Evolutionary conservation across 1,140 invertebrate genomes (phyloP).

Genomic region (Drosophila prosaltans): DNA sequence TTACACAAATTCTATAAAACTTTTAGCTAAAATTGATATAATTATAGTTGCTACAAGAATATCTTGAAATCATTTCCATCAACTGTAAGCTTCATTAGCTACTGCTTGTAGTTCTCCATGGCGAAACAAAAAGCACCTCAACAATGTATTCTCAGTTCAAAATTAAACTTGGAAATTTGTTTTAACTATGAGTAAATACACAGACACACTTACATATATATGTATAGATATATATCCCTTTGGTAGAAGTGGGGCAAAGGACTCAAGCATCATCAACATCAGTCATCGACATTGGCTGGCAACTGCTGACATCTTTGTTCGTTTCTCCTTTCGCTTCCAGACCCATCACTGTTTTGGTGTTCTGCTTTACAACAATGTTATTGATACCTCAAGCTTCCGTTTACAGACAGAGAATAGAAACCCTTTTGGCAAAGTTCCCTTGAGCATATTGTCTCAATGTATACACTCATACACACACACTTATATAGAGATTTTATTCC

Average conservation of each 20-base stretch:
- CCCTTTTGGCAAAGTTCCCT: slow-evolving; percentile 67
- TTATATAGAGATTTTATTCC: slow-evolving; percentile 44
- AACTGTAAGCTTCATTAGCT: slow-evolving; percentile 15
- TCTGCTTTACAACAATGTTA: slow-evolving; percentile 63
- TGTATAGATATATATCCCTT: background rate
- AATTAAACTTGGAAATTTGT: slow-evolving; percentile 59
- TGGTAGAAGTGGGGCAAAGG: slow-evolving; percentile 13
- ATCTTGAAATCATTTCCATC: background rate
- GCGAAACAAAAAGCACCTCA: slow-evolving; percentile 4
- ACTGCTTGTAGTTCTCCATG: background rate
- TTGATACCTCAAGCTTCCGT: slow-evolving; percentile 70
- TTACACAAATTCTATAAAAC: too few species aligned
- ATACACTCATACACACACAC: background rate
- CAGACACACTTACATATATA: slow-evolving; percentile 16
- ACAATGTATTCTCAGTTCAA: slow-evolving; percentile 44
- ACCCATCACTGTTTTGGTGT: background rate
- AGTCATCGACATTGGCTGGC: slow-evolving; percentile 33
- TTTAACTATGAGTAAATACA: slow-evolving; percentile 62
- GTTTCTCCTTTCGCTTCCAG: slow-evolving; percentile 19
- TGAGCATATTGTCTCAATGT: slow-evolving; percentile 54
- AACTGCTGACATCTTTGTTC: slow-evolving; percentile 58
- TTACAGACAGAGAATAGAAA: slow-evolving; percentile 56
- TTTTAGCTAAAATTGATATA: too few species aligned
- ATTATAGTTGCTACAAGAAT: background rate
- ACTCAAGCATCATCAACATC: slow-evolving; percentile 13